Evolutionary conservation across 2,113 vertebrate genomes (phyloP), one percentile per base, ranked within the genome.

Genomic region (Istiophorus platypterus): DNA sequence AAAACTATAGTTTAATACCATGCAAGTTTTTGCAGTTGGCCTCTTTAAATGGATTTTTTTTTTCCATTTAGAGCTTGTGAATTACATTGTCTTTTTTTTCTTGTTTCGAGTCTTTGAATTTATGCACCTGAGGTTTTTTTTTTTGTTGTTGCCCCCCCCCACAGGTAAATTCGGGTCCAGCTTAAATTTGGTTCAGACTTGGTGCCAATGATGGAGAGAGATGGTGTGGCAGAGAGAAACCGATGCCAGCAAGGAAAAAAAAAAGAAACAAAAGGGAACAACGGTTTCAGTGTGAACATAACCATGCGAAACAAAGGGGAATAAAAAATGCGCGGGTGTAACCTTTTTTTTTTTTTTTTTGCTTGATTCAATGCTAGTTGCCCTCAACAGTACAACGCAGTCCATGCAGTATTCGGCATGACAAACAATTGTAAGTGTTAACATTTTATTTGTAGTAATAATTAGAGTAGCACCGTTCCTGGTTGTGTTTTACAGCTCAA

Each of bases 401-500:
- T 27, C 10, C 6, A 52, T 26, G 24, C 58, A 66, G 58, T 15
- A 52, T 17, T 63, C 29, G 22, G 27, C 12, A n/a, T 13, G 1
- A 56, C 8, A 64, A 78, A n/a, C 34, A 2, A 62, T 34, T 13
- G 26, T 49, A 7, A 13, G 45, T 14, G 29, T 7, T 13, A 26
- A 31, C 41, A 18, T 76, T 20, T 5, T 39, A 39, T 61, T 69
- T 66, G 51, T 67, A 51, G 71, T 78, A 18, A 10, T 29, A 5
- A 20, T 27, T 24, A 56, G 12, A 74, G 76, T 88, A 92, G 91
- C 89, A 92, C 91, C 89, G n/a, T 56, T 84, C 56, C 68, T 6
- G 49, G n/a, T 26, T 22, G 57, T 56, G 29, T 79, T 34, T 79
- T 56, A n/a, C 82, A 81, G 78, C 65, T 85, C 58, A 12, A 67